Conservation (phyloP, 2,113 vertebrate genomes). For the Speoplatyrhinus poulsoni region DNA sequence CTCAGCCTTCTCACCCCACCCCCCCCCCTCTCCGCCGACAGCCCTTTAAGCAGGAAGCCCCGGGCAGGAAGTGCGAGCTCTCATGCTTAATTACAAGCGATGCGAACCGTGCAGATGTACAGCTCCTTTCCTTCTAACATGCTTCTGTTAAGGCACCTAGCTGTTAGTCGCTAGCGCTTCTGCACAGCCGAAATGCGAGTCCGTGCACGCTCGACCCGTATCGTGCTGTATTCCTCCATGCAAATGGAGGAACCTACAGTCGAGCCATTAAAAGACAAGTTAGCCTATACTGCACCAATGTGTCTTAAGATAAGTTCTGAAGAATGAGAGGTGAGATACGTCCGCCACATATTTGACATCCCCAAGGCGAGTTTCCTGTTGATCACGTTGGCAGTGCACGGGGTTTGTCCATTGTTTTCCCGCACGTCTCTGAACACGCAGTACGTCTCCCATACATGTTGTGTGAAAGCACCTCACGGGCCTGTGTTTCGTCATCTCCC, state of each 20-base stretch:
- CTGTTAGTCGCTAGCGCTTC: neutral
- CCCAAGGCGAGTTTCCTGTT: slow-evolving; percentile 71
- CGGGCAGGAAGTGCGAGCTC: slow-evolving; percentile 59
- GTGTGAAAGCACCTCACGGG: neutral
- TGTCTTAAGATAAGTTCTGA: neutral
- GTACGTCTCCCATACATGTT: no score
- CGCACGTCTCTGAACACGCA: neutral
- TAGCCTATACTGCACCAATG: neutral
- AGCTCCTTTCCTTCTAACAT: neutral
- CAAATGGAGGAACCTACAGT: no score
- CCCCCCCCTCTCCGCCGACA: slow-evolving; percentile 22
- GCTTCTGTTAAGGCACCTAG: neutral
- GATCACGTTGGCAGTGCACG: slow-evolving; percentile 53
- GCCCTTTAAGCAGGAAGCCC: slow-evolving; percentile 61
- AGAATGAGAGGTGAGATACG: slow-evolving; percentile 21
- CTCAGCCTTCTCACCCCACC: slow-evolving; percentile 50
- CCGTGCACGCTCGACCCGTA: neutral
- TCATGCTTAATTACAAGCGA: slow-evolving; percentile 53
- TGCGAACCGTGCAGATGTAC: slow-evolving; percentile 30
- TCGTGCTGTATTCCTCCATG: neutral
- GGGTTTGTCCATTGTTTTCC: slow-evolving; percentile 13
- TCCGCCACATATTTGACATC: slow-evolving; percentile 10
- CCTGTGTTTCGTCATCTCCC: neutral
- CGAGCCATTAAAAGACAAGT: slow-evolving; percentile 2
- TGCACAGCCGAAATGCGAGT: no score